Percentiles rank a stretch among this genome's conserved stretches.
Conservation (phyloP, 2,797 vertebrate genomes). For the Gymnothorax javanicus region DNA sequence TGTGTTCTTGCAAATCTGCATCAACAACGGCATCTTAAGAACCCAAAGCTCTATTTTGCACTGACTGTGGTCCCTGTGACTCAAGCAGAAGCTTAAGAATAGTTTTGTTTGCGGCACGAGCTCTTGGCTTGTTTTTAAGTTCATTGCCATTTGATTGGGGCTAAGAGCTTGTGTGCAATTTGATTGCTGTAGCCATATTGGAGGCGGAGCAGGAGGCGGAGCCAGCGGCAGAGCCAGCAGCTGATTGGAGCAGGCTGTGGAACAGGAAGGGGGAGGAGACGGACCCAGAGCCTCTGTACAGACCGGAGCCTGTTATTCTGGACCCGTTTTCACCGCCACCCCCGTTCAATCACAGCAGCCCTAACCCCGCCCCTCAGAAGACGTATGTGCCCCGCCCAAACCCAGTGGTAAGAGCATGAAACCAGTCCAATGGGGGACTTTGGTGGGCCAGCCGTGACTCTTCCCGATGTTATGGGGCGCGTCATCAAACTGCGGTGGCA, state of each 20-base stretch:
- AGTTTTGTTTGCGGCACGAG: no score
- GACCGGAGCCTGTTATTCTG: slow-evolving; percentile 67
- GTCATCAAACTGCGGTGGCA: no score
- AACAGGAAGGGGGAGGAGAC: slow-evolving; percentile 62
- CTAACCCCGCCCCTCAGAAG: neutral
- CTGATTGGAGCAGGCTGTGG: slow-evolving; percentile 80
- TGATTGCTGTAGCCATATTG: slow-evolving; percentile 77
- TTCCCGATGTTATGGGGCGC: no score
- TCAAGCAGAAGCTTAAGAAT: no score
- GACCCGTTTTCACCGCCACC: slow-evolving; percentile 57
- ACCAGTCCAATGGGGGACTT: no score
- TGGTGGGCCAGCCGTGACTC: no score
- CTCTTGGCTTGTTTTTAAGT: no score
- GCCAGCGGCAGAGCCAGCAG: slow-evolving; percentile 73
- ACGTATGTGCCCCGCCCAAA: slow-evolving; percentile 3
- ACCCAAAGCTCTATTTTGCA: no score
- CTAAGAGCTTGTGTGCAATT: neutral
- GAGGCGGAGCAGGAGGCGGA: slow-evolving; percentile 80
- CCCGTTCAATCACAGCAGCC: slow-evolving; percentile 52
- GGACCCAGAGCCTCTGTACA: slow-evolving; percentile 80
- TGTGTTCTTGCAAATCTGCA: no score
- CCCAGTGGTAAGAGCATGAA: slow-evolving; percentile 5
- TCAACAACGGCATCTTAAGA: no score
- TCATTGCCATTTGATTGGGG: neutral
- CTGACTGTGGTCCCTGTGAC: no score